Evolutionary conservation across 1,140 invertebrate species (phyloP).

Genomic region (Drosophila lacteicornis): DNA sequence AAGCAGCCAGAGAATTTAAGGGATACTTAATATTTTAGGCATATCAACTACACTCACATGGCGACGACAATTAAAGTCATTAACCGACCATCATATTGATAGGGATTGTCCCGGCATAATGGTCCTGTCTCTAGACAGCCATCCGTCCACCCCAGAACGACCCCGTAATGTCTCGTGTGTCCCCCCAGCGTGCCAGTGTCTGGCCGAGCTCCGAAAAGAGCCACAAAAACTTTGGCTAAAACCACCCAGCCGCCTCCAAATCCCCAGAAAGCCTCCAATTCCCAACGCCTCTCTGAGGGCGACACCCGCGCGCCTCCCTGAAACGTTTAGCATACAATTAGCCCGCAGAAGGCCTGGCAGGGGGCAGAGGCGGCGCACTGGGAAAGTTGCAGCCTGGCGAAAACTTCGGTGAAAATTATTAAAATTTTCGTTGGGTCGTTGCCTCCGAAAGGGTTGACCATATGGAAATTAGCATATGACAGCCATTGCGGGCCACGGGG

Average conservation of each 20-base stretch:
- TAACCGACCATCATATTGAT: slow-evolving; percentile 73
- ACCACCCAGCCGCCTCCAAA: slow-evolving; percentile 39
- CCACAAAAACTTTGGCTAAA: slow-evolving; percentile 68
- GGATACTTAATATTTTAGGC: slow-evolving; percentile 10
- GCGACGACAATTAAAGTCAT: slow-evolving; percentile 69
- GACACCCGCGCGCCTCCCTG: slow-evolving; percentile 20
- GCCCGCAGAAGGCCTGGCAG: slow-evolving; percentile 58
- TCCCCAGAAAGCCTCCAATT: slow-evolving; percentile 41
- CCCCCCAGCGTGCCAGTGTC: slow-evolving; percentile 16
- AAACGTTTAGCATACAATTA: slow-evolving; percentile 83
- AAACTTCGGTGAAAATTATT: slow-evolving; percentile 80
- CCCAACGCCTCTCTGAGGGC: slow-evolving; percentile 23
- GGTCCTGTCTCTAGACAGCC: slow-evolving; percentile 1
- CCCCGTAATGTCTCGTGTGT: slow-evolving; percentile 57
- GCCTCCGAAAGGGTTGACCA: slow-evolving; percentile 76
- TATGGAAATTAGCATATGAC: slow-evolving; percentile 84
- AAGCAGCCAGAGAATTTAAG: background rate
- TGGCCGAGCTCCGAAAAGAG: slow-evolving; percentile 56
- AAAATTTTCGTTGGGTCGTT: slow-evolving; percentile 74
- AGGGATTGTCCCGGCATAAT: slow-evolving; percentile 29
- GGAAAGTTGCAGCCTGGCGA: slow-evolving; percentile 56
- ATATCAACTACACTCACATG: slow-evolving; percentile 17
- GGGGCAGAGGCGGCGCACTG: slow-evolving; percentile 15
- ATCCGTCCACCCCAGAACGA: background rate
- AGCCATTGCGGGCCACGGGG: slow-evolving; percentile 42